Percentiles rank a stretch among this genome's conserved stretches.
These are phyloP conservation scores for Macaca nemestrina DNA, from an alignment of 2,113 vertebrate genomes.

Conservation along the genomic window DNA sequence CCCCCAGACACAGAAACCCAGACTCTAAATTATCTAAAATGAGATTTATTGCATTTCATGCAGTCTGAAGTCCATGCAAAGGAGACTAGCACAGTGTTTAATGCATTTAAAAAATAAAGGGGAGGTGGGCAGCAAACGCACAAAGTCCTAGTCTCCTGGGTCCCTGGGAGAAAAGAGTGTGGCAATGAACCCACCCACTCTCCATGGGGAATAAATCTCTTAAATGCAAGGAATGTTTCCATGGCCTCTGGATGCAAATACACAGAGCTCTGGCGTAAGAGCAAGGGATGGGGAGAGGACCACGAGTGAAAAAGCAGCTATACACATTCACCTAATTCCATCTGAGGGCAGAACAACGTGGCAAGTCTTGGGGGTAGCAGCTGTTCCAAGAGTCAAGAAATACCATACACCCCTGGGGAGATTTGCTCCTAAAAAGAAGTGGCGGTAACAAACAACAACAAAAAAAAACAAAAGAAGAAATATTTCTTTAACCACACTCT, in stretches of 20 bases:
- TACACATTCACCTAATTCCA: background rate
- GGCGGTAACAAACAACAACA: background rate
- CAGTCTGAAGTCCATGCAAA: conserved; percentile 85
- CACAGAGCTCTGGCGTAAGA: background rate
- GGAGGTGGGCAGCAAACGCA: background rate
- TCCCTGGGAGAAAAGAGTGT: background rate
- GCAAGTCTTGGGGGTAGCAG: conserved; percentile 9
- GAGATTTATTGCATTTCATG: conserved; percentile 84
- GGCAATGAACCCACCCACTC: conserved; percentile 32
- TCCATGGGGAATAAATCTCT: background rate
- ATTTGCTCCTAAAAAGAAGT: conserved; percentile 37
- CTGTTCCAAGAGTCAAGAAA: conserved; percentile 16
- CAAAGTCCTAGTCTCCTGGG: conserved; percentile 58
- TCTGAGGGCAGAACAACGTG: background rate
- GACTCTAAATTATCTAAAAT: conserved; percentile 77
- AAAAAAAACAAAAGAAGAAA: conserved; percentile 38
- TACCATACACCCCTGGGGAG: background rate
- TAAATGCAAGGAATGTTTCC: conserved; percentile 40
- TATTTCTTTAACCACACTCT: conserved; percentile 49
- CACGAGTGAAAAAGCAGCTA: background rate
- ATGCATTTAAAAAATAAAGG: conserved; percentile 67
- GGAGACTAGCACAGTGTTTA: conserved; percentile 76
- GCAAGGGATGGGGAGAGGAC: background rate
- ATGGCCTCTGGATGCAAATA: conserved; percentile 18
- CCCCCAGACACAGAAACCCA: conserved; percentile 54